Base-by-base conservation (phyloP, 1,140 invertebrate genomes). In the Zaprionus ornatus region DNA sequence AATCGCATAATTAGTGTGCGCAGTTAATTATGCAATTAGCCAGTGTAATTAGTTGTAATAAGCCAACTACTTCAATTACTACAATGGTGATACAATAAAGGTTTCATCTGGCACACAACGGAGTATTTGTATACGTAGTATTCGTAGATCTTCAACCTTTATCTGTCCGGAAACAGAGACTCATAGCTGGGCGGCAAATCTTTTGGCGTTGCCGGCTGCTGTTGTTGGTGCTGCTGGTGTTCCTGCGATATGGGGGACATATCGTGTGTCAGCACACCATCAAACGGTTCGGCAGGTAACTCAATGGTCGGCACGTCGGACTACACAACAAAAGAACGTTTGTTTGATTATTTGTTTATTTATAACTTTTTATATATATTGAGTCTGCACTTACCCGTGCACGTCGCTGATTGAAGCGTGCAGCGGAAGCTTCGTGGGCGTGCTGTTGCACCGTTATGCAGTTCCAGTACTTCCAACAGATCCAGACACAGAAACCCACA, bases 401-500 rank as follows among this genome's bases (percentile, higher is more conserved):
- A 27, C 77, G 74, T 29, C 77, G 76, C 69, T 90, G 85, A 62
- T 90, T 80, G 12, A 87, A 81, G 9, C 85, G 78, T 6, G 84
- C 86, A 17, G 88, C 87, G 12, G 88, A 90, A 6, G 85, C 86
- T 67, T 92, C 90, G 40, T 92, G 88, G 1, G 90, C 86, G 29
- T 86, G 82, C 48, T 92, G 90, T 56, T 92, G 91, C 17, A 92
- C 91, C 7, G 91, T 92, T 10, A 92, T 92, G 32, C 91, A 92
- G 71, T 90, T 88, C 90, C 90, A 91, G 55, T 92, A 92, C 63
- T 92, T 92, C 91, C 91, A 92, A 55, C 91, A 92, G 21, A 92
- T 66, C 91, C 91, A 92, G 5, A 92, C 73, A 56, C 90, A 92
- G 15, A 91, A 86, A 6, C 91, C 92, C n/a, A 92, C 92, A 25